Conservation (phyloP, 2,888 invertebrate genomes). For the Cataglyphis rosenhaueri region DNA sequence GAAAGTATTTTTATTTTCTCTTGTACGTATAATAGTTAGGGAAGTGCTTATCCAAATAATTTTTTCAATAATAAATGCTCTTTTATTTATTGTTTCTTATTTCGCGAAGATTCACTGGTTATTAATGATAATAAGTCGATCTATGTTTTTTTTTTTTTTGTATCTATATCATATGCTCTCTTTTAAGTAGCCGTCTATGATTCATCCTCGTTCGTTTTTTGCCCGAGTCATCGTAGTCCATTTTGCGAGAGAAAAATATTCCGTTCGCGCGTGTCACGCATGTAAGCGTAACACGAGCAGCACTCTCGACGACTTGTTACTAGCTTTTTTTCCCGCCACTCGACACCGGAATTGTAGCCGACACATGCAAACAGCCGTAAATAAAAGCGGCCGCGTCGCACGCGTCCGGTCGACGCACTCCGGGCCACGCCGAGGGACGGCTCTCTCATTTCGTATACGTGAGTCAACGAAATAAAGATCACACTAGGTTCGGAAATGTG, state of each 20-base stretch:
- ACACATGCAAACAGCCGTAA: conserved; percentile 58
- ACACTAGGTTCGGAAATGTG: conserved; percentile 55
- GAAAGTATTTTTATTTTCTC: neutral
- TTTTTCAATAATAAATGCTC: neutral
- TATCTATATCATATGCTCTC: neutral
- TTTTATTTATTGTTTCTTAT: neutral
- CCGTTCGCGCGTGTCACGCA: conserved; percentile 44
- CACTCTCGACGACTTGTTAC: conserved; percentile 36
- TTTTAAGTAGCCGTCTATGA: neutral
- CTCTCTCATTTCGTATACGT: conserved; percentile 61
- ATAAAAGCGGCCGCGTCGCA: conserved; percentile 53
- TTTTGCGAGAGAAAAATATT: neutral
- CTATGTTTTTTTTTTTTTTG: neutral
- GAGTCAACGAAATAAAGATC: conserved; percentile 67
- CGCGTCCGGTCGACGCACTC: conserved; percentile 1
- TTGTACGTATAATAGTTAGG: neutral
- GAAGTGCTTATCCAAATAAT: neutral
- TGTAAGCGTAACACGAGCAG: conserved; percentile 51
- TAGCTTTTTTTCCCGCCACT: conserved; percentile 39
- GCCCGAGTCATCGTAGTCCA: neutral
- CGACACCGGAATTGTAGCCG: conserved; percentile 58
- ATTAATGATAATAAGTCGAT: neutral
- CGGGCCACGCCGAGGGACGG: conserved; percentile 8
- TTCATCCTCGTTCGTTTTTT: neutral
- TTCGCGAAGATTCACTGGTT: neutral